phyloP scores from a whole-genome alignment of 2,113 vertebrate genomes.

The Chaenogobius annularis region DNA sequence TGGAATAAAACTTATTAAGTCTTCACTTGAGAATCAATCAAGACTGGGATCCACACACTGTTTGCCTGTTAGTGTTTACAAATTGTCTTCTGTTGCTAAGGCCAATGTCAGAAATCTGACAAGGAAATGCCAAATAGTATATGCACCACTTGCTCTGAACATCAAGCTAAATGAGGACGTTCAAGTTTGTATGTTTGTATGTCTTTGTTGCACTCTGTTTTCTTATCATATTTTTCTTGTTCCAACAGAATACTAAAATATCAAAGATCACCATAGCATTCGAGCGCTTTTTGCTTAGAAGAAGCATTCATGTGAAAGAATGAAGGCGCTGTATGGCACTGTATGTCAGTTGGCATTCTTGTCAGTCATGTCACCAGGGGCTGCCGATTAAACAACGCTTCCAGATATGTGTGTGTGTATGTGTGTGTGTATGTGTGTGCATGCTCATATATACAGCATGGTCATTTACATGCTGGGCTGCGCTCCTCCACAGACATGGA shows the following conservation, averaged over 20 bases:
- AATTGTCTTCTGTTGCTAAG: too few relatives aligned
- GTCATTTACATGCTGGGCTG: conserved; percentile 30
- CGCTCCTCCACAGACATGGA: conserved; percentile 10
- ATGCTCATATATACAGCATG: conserved; percentile 9
- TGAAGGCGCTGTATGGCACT: not conserved
- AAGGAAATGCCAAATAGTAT: too few relatives aligned
- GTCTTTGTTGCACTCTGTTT: not conserved
- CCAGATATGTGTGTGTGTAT: not conserved
- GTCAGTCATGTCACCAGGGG: conserved; percentile 1
- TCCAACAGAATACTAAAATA: not conserved
- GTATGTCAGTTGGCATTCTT: not conserved
- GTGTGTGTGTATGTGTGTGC: not conserved
- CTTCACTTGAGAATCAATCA: too few relatives aligned
- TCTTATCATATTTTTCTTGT: not conserved
- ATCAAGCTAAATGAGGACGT: not conserved
- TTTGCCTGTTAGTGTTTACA: too few relatives aligned
- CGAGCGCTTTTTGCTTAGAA: not conserved
- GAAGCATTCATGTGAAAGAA: not conserved
- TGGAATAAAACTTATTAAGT: too few relatives aligned
- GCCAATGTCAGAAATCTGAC: too few relatives aligned
- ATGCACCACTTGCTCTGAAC: not conserved
- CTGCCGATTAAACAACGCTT: not conserved
- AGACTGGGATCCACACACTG: too few relatives aligned
- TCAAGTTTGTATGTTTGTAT: not conserved
- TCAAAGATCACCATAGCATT: not conserved